Conservation (phyloP, 2,888 invertebrate genomes). For the Mesoligia furuncula region DNA sequence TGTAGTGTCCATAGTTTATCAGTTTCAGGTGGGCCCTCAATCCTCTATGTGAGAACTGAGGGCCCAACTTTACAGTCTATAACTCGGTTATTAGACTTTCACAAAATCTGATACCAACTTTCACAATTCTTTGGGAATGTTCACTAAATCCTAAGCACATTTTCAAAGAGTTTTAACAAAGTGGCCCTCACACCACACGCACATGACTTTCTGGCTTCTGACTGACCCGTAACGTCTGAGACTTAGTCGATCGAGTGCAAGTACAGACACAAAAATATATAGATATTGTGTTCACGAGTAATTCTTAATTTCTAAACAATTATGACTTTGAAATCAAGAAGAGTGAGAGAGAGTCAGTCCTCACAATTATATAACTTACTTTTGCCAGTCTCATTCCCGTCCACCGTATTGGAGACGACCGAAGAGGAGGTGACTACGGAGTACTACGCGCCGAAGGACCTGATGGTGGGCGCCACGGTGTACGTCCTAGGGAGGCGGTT, state of each 20-base stretch:
- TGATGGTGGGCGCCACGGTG: conserved; percentile 93
- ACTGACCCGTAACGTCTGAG: not conserved
- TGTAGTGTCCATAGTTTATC: too few relatives aligned
- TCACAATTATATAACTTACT: conserved; percentile 20
- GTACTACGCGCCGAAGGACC: conserved; percentile 94
- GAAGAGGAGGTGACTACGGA: conserved; percentile 93
- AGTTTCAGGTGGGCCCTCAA: too few relatives aligned
- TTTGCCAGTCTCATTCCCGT: conserved; percentile 90
- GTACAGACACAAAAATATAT: not conserved
- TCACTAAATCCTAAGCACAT: too few relatives aligned
- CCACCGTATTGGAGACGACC: conserved; percentile 92
- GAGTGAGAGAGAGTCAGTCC: not conserved
- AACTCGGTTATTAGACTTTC: too few relatives aligned
- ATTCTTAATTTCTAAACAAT: not conserved
- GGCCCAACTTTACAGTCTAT: too few relatives aligned
- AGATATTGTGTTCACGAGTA: not conserved
- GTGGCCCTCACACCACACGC: too few relatives aligned
- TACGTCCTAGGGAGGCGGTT: conserved; percentile 93
- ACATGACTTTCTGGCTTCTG: too few relatives aligned
- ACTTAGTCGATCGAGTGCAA: not conserved
- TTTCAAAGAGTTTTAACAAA: too few relatives aligned
- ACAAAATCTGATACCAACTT: too few relatives aligned
- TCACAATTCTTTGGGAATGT: too few relatives aligned
- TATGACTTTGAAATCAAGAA: not conserved
- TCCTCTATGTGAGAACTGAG: too few relatives aligned